Percentiles rank a stretch among this genome's conserved stretches.
These are phyloP conservation scores for Acomys russatus DNA, from an alignment of 2,797 vertebrate genomes.

Conservation along the genomic window DNA sequence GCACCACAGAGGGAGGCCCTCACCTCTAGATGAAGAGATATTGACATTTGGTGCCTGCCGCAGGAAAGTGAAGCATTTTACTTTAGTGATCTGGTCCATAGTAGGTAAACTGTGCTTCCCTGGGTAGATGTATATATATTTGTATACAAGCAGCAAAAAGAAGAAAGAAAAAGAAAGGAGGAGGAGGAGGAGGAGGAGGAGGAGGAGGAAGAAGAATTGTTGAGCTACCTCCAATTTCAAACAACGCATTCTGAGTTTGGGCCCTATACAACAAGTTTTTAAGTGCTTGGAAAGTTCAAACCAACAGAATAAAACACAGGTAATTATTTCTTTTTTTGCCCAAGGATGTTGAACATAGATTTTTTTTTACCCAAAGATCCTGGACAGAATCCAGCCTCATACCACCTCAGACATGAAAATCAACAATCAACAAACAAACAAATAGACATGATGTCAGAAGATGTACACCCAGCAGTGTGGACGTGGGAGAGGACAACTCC, in stretches of 20 bases:
- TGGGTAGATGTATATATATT: neutral
- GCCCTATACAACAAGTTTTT: neutral
- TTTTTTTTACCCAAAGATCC: neutral
- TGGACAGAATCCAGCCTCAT: neutral
- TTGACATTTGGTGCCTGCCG: neutral
- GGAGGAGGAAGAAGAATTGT: neutral
- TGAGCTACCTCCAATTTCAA: neutral
- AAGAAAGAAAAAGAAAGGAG: neutral
- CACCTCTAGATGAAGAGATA: neutral
- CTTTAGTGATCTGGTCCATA: neutral
- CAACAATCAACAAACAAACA: neutral
- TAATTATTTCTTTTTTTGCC: neutral
- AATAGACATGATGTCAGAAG: neutral
- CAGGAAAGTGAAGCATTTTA: neutral
- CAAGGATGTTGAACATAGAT: neutral
- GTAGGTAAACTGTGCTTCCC: neutral
- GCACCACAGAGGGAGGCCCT: too few species aligned
- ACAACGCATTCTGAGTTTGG: neutral
- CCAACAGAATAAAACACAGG: neutral
- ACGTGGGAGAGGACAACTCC: neutral
- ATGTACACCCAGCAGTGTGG: neutral
- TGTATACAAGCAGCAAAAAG: neutral
- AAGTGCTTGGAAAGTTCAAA: neutral
- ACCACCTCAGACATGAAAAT: neutral
- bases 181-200: neutral